Conservation (phyloP, 1,140 invertebrate genomes). For the Musca vetustissima region DNA sequence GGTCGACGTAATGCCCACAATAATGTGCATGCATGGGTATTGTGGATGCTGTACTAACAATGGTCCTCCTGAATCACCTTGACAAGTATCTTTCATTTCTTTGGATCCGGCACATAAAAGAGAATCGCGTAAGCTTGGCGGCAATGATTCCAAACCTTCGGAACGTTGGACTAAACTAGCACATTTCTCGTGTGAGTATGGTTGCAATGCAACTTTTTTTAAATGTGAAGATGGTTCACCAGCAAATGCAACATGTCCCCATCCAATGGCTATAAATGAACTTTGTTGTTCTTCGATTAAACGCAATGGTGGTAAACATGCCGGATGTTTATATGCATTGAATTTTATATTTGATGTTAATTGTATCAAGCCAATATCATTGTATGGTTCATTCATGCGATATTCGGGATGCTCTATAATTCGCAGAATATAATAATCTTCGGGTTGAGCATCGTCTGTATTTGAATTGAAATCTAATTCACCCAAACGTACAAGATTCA, state of each 20-base stretch:
- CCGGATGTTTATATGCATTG: conserved; percentile 46
- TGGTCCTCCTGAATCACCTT: conserved; percentile 50
- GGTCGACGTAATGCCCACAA: conserved; percentile 46
- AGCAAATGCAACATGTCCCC: conserved; percentile 37
- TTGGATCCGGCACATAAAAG: conserved; percentile 71
- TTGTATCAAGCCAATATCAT: conserved; percentile 46
- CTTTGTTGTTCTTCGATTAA: conserved; percentile 10
- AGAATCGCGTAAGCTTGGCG: conserved; percentile 55
- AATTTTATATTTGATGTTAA: conserved; percentile 37
- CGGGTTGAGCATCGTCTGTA: conserved; percentile 40
- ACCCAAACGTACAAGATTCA: conserved; percentile 45
- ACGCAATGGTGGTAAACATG: conserved; percentile 37
- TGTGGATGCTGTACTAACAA: conserved; percentile 40
- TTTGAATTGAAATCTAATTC: conserved; percentile 41
- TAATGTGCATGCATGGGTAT: conserved; percentile 45
- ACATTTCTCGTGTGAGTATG: conserved; percentile 33
- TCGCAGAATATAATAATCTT: conserved; percentile 36
- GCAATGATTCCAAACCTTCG: conserved; percentile 44
- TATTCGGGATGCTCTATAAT: conserved; percentile 41
- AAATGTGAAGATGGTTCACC: conserved; percentile 45
- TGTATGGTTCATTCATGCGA: conserved; percentile 34
- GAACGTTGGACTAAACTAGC: conserved; percentile 9
- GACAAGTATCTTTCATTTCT: conserved; percentile 55
- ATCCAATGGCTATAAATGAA: conserved; percentile 42
- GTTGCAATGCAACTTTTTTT: conserved; percentile 58